phyloP scores from a whole-genome alignment of 2,113 vertebrate genomes.

The Sebastes schlegelii region DNA sequence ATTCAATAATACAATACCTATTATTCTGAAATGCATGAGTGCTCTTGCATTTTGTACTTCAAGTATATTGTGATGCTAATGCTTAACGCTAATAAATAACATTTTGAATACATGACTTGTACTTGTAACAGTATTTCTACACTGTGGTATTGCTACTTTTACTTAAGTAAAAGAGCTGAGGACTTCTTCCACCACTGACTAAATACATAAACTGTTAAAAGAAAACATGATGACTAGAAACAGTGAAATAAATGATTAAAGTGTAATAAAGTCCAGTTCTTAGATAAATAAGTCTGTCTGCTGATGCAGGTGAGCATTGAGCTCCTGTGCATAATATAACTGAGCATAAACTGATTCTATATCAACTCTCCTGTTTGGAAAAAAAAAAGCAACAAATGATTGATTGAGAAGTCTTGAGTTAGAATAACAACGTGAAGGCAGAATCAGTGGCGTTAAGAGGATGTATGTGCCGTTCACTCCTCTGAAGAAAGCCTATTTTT shows the following conservation, averaged over 20 bases:
- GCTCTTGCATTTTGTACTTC: not conserved
- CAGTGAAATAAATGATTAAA: not conserved
- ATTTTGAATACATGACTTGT: not conserved
- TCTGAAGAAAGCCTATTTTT: not conserved
- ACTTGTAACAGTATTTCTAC: not conserved
- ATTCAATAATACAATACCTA: not conserved
- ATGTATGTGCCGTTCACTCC: constrained; percentile 16
- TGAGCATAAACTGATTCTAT: not conserved
- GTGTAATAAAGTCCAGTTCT: not conserved
- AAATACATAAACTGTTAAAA: not conserved
- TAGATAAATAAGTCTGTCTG: not conserved
- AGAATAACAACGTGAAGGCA: constrained; percentile 21
- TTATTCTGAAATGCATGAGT: not conserved
- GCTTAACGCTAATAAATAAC: not conserved
- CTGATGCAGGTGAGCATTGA: not conserved
- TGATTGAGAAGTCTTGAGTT: constrained; percentile 17
- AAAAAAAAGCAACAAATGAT: constrained; percentile 8
- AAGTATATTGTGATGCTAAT: not conserved
- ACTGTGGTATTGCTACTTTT: not conserved
- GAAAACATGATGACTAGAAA: not conserved
- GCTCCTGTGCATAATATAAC: no score
- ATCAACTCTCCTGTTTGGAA: not conserved
- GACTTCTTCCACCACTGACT: not conserved
- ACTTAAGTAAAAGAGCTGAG: not conserved
- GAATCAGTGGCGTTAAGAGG: constrained; percentile 1